Base-by-base conservation (phyloP, 2,797 vertebrate species). In the Allochrocebus solatus region DNA sequence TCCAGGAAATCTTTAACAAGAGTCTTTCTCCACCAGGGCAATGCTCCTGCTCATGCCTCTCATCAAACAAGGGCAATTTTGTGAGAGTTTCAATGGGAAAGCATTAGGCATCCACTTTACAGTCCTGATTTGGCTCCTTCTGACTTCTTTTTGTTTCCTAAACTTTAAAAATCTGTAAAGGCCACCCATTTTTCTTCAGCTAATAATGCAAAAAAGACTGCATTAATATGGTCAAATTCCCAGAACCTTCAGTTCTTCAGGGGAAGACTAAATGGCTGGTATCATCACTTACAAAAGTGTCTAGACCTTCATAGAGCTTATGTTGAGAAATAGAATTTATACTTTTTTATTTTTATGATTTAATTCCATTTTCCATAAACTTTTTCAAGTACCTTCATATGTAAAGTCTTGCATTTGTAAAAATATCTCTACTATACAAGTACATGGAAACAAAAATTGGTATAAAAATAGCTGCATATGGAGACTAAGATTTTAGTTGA, bases 381-480 rank as follows among this genome's bases (percentile, higher is more conserved):
- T 72, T 39, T 72, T 72, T 21, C 19, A 39, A 36, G n/a, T 72
- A 36, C 17, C 67, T 72, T 72, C 67, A 39, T 39, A 79, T 22
- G 50, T 64, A 91, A 96, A 92, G 59, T 83, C 84, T 1, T 89
- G 4, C 14, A 89, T 82, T 88, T 94, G 43, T 89, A 46, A 86
- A 93, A 92, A 79, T 75, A 59, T 53, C 41, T 70, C 46, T 39
- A 75, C 26, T 74, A 80, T 17, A 26, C 43, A 74, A 91, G n/a
- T 80, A 83, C 17, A 59, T n/a, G 3, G 1, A 95, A 59, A 70
- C 33, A 80, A 55, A 95, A 83, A 53, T 11, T 95, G 46, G 70
- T 19, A 79, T 89, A 96, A 86, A 82, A 67, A 92, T 22, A 93
- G 3, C 8, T 39, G 9, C 88, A 7, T 87, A 79, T 61, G 86